phyloP scores from a whole-genome alignment of 1,140 invertebrate genomes.

The Teleogryllus occipitalis region DNA sequence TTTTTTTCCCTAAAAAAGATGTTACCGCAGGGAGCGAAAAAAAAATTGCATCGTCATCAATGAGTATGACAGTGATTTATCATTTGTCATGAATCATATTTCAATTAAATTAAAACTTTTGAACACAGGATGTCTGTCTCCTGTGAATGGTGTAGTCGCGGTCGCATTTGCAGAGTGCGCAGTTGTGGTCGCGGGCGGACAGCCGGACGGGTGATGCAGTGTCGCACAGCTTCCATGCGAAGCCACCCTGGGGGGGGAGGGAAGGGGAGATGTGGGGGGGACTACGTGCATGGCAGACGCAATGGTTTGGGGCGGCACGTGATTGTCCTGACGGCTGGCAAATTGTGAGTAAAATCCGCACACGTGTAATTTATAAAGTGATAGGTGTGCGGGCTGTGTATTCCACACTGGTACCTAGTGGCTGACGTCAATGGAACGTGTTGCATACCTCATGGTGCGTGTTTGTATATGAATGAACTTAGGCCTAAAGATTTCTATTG shows the following conservation, averaged over 20 bases:
- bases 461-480: no score
- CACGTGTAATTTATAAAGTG: background rate
- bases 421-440: background rate
- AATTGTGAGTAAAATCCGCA: background rate
- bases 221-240: background rate
- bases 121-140: constrained; percentile 3
- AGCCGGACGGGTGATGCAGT: background rate
- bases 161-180: background rate
- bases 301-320: background rate
- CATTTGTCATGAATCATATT: constrained; percentile 1
- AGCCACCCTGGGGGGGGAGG: no score
- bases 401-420: background rate
- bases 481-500: no score
- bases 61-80: background rate
- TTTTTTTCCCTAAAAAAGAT: background rate
- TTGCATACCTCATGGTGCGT: no score
- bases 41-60: constrained; percentile 4
- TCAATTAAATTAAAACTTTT: constrained; percentile 6
- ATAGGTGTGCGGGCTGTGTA: background rate
- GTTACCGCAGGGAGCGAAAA: background rate
- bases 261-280: no score
- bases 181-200: background rate
- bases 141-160: background rate
- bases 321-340: background rate
- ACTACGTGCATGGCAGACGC: background rate